These are phyloP conservation scores for Anabacerthia variegaticeps DNA, from an alignment of 2,797 vertebrate genomes.

Conservation along the genomic window DNA sequence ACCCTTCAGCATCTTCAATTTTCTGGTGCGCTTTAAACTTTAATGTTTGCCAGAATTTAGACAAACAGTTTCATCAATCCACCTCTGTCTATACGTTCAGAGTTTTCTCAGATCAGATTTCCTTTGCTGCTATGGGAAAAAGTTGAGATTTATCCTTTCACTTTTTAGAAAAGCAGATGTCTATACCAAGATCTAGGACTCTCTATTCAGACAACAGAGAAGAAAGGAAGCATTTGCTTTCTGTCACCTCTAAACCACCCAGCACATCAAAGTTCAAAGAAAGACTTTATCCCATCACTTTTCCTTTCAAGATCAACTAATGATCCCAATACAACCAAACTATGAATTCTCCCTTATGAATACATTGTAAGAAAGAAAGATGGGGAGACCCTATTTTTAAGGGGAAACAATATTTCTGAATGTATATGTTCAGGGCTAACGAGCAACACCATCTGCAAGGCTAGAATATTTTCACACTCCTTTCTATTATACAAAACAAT, in stretches of 20 bases:
- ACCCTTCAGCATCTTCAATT: background rate
- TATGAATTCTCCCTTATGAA: slow-evolving; percentile 50
- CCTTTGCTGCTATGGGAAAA: background rate
- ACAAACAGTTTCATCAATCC: background rate
- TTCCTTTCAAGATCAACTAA: slow-evolving; percentile 64
- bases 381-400: slow-evolving; percentile 35
- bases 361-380: background rate
- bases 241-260: background rate
- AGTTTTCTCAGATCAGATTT: background rate
- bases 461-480: slow-evolving; percentile 78
- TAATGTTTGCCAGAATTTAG: background rate
- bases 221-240: slow-evolving; percentile 5
- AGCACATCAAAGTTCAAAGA: slow-evolving; percentile 38
- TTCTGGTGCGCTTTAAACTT: background rate
- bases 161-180: slow-evolving; percentile 40
- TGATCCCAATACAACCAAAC: slow-evolving; percentile 62
- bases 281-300: slow-evolving; percentile 35
- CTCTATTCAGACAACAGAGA: background rate
- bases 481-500: slow-evolving; percentile 78
- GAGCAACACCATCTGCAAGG: slow-evolving; percentile 74
- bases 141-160: slow-evolving; percentile 15
- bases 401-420: slow-evolving; percentile 64
- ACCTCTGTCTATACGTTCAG: background rate
- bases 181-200: background rate
- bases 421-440: slow-evolving; percentile 71